Evolutionary conservation across 1,140 invertebrate species (phyloP).

Genomic region (Sitobion miscanthi): DNA sequence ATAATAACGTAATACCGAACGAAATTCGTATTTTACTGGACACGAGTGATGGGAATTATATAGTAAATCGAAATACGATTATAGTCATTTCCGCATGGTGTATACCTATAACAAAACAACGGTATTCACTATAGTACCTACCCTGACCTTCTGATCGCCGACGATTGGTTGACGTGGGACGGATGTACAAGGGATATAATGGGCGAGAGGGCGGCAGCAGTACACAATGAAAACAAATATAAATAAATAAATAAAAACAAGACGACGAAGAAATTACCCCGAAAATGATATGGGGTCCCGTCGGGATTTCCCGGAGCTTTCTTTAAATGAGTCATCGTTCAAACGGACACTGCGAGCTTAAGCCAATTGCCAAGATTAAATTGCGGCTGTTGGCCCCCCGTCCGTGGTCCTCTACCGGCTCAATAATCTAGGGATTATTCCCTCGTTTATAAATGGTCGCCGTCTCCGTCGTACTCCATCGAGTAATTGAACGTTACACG

Average conservation of each 20-base stretch:
- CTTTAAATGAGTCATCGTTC: constrained; percentile 45
- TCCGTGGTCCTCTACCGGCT: constrained; percentile 23
- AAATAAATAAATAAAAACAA: background rate
- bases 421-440: constrained; percentile 45
- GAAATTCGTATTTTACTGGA: background rate
- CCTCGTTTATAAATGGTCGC: constrained; percentile 48
- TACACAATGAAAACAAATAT: background rate
- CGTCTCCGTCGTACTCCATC: constrained; percentile 14
- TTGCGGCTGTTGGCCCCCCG: constrained; percentile 29
- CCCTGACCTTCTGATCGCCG: background rate
- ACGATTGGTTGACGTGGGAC: background rate
- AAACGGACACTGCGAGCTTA: constrained; percentile 48
- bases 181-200: background rate
- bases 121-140: background rate
- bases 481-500: constrained; percentile 43
- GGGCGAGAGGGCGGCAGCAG: background rate
- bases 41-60: background rate
- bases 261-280: background rate
- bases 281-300: constrained; percentile 16
- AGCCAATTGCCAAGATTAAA: constrained; percentile 55
- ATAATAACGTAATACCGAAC: too few species aligned
- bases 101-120: background rate
- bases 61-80: background rate
- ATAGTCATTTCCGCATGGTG: background rate
- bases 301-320: background rate